Evolutionary conservation across 1,140 invertebrate genomes (phyloP).

Genomic region (Drosophila melanica): DNA sequence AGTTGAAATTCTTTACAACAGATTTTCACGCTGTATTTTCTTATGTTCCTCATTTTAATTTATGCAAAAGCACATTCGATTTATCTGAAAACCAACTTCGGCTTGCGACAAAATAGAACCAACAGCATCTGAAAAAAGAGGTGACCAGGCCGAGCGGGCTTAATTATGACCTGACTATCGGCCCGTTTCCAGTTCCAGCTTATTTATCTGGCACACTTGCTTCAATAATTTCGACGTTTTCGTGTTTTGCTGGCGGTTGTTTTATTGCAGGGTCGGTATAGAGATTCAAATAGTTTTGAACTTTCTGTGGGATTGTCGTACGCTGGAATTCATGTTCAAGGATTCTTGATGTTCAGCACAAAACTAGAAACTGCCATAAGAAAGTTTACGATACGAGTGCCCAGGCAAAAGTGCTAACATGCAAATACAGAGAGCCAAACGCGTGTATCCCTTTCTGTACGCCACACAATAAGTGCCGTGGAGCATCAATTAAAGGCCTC

Average conservation of each 20-base stretch:
- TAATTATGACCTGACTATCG: constrained; percentile 42
- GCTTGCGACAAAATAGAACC: no score
- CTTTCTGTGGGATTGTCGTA: constrained; percentile 47
- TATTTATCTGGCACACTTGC: constrained; percentile 45
- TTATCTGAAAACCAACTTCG: constrained; percentile 2
- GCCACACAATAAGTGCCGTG: constrained; percentile 2
- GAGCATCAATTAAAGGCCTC: constrained; percentile 59
- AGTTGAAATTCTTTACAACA: constrained; percentile 16
- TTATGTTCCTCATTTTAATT: constrained; percentile 13
- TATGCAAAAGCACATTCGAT: constrained; percentile 58
- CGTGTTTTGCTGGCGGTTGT: constrained; percentile 9
- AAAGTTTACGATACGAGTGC: constrained; percentile 73
- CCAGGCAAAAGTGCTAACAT: constrained; percentile 49
- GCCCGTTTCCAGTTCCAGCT: neutral
- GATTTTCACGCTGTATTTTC: neutral
- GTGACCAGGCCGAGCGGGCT: constrained; percentile 1
- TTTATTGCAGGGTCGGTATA: constrained; percentile 51
- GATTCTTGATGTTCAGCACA: constrained; percentile 70
- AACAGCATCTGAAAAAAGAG: neutral
- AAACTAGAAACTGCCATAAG: constrained; percentile 79
- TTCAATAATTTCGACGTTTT: constrained; percentile 27
- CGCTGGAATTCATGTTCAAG: constrained; percentile 47
- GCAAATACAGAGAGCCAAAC: constrained; percentile 70
- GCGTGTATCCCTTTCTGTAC: neutral
- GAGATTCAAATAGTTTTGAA: constrained; percentile 71